Percentiles rank a stretch among this genome's conserved stretches.
Evolutionary conservation across 1,140 invertebrate species (phyloP).

Genomic region (Pseudomyrmex flavicornis): DNA sequence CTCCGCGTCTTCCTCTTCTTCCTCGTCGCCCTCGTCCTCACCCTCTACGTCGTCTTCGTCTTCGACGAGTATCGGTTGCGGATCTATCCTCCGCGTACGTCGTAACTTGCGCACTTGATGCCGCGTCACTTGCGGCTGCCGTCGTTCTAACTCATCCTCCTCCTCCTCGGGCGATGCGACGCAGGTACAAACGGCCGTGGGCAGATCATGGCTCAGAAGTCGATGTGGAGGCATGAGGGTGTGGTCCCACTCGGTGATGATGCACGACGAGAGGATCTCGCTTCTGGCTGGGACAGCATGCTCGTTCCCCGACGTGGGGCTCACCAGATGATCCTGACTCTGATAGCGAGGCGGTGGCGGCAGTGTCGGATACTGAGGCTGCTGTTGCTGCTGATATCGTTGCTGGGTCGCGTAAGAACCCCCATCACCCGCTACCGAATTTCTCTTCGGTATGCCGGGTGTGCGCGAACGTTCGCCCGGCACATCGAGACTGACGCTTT

Average conservation of each 20-base stretch:
- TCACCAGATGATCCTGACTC: slow-evolving; percentile 73
- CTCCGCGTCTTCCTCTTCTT: slow-evolving; percentile 80
- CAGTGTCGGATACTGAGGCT: slow-evolving; percentile 8
- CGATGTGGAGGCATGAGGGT: slow-evolving; percentile 85
- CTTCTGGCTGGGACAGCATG: slow-evolving; percentile 75
- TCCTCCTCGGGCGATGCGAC: slow-evolving; percentile 86
- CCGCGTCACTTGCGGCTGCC: slow-evolving; percentile 85
- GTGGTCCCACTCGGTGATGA: slow-evolving; percentile 85
- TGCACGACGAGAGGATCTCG: slow-evolving; percentile 81
- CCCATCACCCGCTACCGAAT: slow-evolving; percentile 89
- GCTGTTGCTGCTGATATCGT: slow-evolving; percentile 53
- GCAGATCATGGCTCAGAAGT: slow-evolving; percentile 81
- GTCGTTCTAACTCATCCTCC: slow-evolving; percentile 83
- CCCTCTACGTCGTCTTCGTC: slow-evolving; percentile 80
- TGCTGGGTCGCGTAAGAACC: slow-evolving; percentile 79
- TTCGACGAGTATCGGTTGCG: slow-evolving; percentile 80
- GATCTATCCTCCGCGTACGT: slow-evolving; percentile 81
- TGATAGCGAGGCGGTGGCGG: slow-evolving; percentile 58
- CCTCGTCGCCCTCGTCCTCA: slow-evolving; percentile 76
- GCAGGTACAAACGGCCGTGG: slow-evolving; percentile 88
- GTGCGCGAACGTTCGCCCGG: slow-evolving; percentile 85
- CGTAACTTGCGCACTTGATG: slow-evolving; percentile 82
- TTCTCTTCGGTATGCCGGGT: slow-evolving; percentile 86
- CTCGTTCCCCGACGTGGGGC: slow-evolving; percentile 79
- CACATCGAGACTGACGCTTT: slow-evolving; percentile 89